A percentile compares a stretch with the other conserved stretches of the same genome.
Evolutionary conservation across 2,113 vertebrate species (phyloP).

Genomic region (Calypte anna): DNA sequence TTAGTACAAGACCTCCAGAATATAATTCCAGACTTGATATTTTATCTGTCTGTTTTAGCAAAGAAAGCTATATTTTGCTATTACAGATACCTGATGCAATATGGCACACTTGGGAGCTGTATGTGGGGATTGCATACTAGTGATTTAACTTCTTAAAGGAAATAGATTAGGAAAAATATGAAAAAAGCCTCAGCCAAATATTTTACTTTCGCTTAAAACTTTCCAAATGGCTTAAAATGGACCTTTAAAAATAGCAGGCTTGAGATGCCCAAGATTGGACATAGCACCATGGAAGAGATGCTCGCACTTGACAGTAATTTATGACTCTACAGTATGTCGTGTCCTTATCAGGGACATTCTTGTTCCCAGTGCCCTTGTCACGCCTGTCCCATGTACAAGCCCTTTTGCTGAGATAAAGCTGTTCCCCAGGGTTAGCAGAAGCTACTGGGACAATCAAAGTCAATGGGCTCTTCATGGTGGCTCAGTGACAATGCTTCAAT

Average conservation of each 20-base stretch:
- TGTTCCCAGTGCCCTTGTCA: background rate
- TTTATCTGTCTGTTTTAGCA: background rate
- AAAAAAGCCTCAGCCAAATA: background rate
- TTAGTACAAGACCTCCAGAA: background rate
- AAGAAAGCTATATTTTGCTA: background rate
- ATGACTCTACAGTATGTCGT: background rate
- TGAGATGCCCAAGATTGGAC: background rate
- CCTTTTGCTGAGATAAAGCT: background rate
- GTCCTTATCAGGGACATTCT: background rate
- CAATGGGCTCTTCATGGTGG: background rate
- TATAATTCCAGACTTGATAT: background rate
- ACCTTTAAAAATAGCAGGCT: background rate
- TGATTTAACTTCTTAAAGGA: background rate
- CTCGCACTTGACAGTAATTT: background rate
- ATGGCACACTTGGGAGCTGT: background rate
- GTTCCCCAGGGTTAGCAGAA: background rate
- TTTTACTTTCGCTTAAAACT: background rate
- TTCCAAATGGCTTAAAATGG: background rate
- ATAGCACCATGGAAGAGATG: background rate
- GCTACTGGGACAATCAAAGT: background rate
- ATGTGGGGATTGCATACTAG: background rate
- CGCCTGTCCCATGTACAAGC: background rate
- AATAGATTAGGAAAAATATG: background rate
- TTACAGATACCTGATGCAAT: background rate
- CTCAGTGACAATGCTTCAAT: background rate